Base-by-base conservation (phyloP, 2,888 invertebrate genomes). In the Sicus ferrugineus region DNA sequence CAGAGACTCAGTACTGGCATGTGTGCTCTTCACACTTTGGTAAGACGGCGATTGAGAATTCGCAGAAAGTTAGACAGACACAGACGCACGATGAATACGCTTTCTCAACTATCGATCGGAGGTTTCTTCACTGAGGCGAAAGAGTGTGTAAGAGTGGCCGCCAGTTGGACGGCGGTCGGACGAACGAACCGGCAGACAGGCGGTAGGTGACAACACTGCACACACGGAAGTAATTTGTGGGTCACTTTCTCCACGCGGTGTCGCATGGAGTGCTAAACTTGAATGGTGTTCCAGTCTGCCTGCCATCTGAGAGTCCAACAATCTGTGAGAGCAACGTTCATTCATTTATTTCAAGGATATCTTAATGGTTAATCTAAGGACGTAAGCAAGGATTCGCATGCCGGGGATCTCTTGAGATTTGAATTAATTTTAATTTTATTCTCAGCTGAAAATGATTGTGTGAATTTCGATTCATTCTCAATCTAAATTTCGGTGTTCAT, bases 191-290 rank as follows among this genome's bases (percentile, higher is more conserved):
- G n/a, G 26, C 26, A 26, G 30, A 23, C 23, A 34, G 46, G 1
- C 31, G 23, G 64, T 54, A 66, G 59, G 67, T 48, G 59, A 59
- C 59, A 62, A 42, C 23, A n/a, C 46, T 67, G 72, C 70, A 73
- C 74, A 80, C 79, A 78, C 79, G 79, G 79, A 79, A 79, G 79
- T 79, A 76, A 78, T 79, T 82, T 83, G 80, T 82, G 80, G 81
- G 83, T 81, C 83, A 84, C 84, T 84, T 84, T 84, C 84, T 78
- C 84, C 81, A 19, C 9, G 31, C 19, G 52, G 9, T 46, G 5
- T 28, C 28, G 42, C 26, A 14, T 38, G n/a, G 56, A 21, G 21
- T 7, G 31, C 46, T 28, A 58, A 48, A 31, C 48, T n/a, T 59
- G 67, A 59, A 23, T 16, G 46, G 28, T 6, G 9, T 11, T 30